Base-by-base conservation (phyloP, 2,888 invertebrate species). In the Phragmatobia fuliginosa region DNA sequence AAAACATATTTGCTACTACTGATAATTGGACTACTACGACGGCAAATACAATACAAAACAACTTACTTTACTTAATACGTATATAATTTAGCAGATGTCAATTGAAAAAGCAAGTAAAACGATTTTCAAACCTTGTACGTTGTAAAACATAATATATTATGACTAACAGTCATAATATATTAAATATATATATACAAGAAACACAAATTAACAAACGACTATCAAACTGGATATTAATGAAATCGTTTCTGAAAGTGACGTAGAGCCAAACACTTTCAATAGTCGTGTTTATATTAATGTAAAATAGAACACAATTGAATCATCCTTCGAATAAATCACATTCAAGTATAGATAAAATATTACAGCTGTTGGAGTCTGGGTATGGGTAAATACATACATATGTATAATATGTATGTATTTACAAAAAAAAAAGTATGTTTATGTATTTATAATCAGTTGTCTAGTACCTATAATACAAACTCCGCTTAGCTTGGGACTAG, bases 161-260 rank as follows among this genome's bases (percentile, higher is more conserved):
- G n/a, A n/a, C n/a, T n/a, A n/a, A n/a, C n/a, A n/a, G n/a, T n/a
- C n/a, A n/a, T n/a, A n/a, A n/a, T n/a, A n/a, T n/a, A n/a, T n/a
- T n/a, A n/a, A n/a, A n/a, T n/a, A n/a, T n/a, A n/a, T n/a, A n/a
- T n/a, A n/a, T n/a, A 49, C 25, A 31, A 68, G 28, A 61, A 41
- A 66, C 74, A 70, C 58, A 70, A 62, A 67, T 72, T 67, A 7
- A 25, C 31, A 68, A 66, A 74, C 67, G 70, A 66, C 59, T n/a
- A 58, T 63, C 62, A 65, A 45, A 49, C 38, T 61, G 21, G 14
- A 60, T 58, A 61, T 68, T 72, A 69, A 70, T 45, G 56, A 49
- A 33, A 63, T 73, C 64, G 62, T 31, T 62, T 69, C 59, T 66
- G 63, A 68, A 70, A 63, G 18, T 62, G 65, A 72, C 60, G 36